Base-by-base conservation (phyloP, 1,140 invertebrate species). In the Halesus radiatus region DNA sequence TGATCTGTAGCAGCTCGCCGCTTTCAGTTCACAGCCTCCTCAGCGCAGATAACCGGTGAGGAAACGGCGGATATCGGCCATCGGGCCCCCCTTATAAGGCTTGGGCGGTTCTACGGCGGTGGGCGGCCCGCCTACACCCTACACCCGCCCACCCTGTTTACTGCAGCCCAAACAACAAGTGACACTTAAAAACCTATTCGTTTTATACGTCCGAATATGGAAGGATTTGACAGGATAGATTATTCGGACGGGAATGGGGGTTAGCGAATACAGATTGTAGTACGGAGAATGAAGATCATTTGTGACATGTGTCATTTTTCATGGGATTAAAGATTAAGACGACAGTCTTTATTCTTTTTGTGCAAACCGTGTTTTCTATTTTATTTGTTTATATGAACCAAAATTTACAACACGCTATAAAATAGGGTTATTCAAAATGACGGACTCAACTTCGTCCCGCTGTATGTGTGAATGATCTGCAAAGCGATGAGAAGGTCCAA, bases 51-150 rank as follows among this genome's bases (percentile, higher is more conserved):
- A 22, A 29, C 22, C 32, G 68, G 68, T 18, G 68, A 16, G 62
- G 62, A 29, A 66, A 66, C 29, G 62, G 62, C 62, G 62, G 62
- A 66, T 66, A 66, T 66, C 62, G 62, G 62, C 22, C 62, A 66
- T 66, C 29, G 29, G 23, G 62, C 23, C 20, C 22, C 10, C 62
- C 62, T 66, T 66, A 66, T 66, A 66, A 22, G 62, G 60, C 15
- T 23, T 23, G 20, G 62, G 37, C 37, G 37, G 8, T 10, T 45
- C 37, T 45, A 45, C 37, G 37, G 37, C 37, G 22, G 62, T 26
- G 26, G 62, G 62, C 32, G 32, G 45, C n/a, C 32, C n/a, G 15
- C 68, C 29, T 18, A n/a, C 29, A 6, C 66, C 29, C 16, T 26
- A 26, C 23, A 18, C 29, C 68, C 32, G 68, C 68, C 68, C 68